These are phyloP conservation scores for Mythimna loreyi DNA, from an alignment of 2,888 invertebrate species.

Conservation along the genomic window DNA sequence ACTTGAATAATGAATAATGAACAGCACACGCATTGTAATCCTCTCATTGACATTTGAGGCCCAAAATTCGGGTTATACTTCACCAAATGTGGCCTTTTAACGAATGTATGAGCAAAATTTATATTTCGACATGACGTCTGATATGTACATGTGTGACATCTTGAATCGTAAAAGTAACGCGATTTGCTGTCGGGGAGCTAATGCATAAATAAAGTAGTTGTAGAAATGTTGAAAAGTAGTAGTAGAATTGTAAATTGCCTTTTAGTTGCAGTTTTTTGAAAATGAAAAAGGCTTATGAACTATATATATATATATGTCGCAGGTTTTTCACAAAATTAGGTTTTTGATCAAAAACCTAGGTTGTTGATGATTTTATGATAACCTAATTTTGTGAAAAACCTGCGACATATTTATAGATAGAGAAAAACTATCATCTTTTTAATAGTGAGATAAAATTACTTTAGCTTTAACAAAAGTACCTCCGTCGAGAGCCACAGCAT, in stretches of 20 bases:
- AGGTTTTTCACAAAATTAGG: too few species aligned
- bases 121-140: conserved; percentile 55
- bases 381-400: too few species aligned
- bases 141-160: conserved; percentile 38
- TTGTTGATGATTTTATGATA: too few species aligned
- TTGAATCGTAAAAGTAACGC: conserved; percentile 45
- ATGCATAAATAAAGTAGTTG: too few species aligned
- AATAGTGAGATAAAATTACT: neutral
- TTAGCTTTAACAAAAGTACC: too few species aligned
- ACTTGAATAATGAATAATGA: conserved; percentile 62
- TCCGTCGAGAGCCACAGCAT: too few species aligned
- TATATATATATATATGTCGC: too few species aligned
- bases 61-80: conserved; percentile 64
- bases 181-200: conserved; percentile 19
- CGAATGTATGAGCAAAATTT: conserved; percentile 50
- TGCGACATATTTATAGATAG: too few species aligned
- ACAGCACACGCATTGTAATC: conserved; percentile 64
- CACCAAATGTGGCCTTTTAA: conserved; percentile 59
- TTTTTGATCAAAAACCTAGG: too few species aligned
- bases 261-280: neutral
- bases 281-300: neutral
- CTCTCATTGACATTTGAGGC: conserved; percentile 67
- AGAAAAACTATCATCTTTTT: neutral
- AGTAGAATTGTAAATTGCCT: neutral
- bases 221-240: neutral